These are phyloP conservation scores for Deilephila elpenor DNA, from an alignment of 2,888 invertebrate genomes.

Conservation along the genomic window DNA sequence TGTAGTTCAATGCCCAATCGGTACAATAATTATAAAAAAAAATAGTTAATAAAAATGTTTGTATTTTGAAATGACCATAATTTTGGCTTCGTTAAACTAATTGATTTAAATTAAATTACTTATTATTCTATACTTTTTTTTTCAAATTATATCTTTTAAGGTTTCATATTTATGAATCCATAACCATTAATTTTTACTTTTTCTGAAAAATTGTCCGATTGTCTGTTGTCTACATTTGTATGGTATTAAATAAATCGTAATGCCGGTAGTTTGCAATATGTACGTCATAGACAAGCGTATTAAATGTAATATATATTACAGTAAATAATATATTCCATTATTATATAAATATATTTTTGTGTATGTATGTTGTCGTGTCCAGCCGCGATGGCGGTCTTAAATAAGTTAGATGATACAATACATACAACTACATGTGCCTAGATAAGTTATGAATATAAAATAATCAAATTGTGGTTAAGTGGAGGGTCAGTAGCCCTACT, in stretches of 20 bases:
- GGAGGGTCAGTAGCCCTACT: neutral
- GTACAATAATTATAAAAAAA: no score
- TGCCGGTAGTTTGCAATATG: constrained; percentile 22
- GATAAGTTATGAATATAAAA: constrained; percentile 9
- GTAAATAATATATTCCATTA: constrained; percentile 20
- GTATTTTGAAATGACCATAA: no score
- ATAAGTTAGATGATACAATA: constrained; percentile 3
- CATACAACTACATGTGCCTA: constrained; percentile 24
- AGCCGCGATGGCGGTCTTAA: constrained; percentile 14
- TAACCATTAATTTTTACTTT: no score
- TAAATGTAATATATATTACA: neutral
- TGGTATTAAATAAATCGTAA: neutral
- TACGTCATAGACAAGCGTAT: constrained; percentile 20
- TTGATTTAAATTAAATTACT: no score
- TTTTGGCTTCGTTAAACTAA: no score
- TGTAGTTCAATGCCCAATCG: neutral
- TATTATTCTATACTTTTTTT: no score
- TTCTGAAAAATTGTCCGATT: no score
- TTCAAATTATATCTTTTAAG: no score
- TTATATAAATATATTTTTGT: constrained; percentile 20
- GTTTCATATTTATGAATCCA: no score
- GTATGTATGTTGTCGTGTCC: constrained; percentile 22
- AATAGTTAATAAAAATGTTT: no score
- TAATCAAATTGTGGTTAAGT: neutral
- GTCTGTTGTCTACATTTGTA: neutral